These are phyloP conservation scores for Tragelaphus strepsiceros DNA, from an alignment of 2,113 vertebrate genomes.

Conservation along the genomic window DNA sequence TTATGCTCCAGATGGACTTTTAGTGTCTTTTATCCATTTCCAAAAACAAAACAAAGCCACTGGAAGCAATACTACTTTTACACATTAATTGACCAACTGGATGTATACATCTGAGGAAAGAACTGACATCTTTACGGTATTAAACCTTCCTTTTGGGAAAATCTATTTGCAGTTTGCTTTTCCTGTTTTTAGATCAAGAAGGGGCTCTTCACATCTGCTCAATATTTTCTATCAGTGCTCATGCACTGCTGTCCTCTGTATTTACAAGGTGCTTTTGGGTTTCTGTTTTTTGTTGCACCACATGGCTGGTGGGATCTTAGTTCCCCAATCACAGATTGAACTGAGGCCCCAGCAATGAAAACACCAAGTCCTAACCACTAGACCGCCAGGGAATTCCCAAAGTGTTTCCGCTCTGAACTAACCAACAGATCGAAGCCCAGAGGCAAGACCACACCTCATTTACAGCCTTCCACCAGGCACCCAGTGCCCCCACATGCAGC, in stretches of 20 bases:
- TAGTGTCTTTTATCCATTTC: not conserved
- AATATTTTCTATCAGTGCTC: not conserved
- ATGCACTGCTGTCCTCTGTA: not conserved
- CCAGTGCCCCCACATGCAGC: fast-evolving
- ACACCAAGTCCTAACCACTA: not conserved
- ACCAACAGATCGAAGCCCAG: not conserved
- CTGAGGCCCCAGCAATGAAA: not conserved
- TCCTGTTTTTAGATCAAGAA: not conserved
- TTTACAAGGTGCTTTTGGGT: not conserved
- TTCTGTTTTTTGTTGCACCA: not conserved
- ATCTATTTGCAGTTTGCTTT: too few relatives aligned
- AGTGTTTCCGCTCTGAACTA: not conserved
- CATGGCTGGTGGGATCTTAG: not conserved
- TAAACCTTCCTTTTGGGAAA: not conserved
- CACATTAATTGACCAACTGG: not conserved
- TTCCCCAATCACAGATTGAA: not conserved
- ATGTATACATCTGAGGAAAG: not conserved
- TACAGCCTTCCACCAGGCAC: too few relatives aligned
- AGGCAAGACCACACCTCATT: not conserved
- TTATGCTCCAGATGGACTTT: not conserved
- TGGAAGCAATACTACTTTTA: not conserved
- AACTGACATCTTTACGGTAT: too few relatives aligned
- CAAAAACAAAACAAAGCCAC: not conserved
- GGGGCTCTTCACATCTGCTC: fast-evolving
- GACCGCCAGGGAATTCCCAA: not conserved